Percentiles rank a stretch among this genome's conserved stretches.
Evolutionary conservation across 2,888 invertebrate species (phyloP).

Genomic region (Trachelus troglodyta): DNA sequence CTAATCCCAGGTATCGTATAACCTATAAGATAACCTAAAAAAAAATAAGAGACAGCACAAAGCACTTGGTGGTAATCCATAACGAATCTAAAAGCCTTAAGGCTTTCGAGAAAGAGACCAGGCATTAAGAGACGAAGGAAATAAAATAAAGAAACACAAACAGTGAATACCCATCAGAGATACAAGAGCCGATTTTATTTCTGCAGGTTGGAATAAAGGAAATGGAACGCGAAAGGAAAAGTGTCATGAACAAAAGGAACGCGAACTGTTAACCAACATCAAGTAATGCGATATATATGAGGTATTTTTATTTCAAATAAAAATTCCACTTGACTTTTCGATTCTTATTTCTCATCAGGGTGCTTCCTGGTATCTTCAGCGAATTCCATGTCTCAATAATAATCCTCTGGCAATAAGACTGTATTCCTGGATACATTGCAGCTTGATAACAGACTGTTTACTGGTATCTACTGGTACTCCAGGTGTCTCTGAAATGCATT

Average conservation of each 20-base stretch:
- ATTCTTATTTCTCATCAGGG: background rate
- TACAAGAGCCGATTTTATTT: background rate
- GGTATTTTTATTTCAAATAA: background rate
- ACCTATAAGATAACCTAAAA: background rate
- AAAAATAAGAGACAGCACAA: background rate
- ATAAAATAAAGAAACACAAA: background rate
- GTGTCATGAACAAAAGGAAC: background rate
- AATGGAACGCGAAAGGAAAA: background rate
- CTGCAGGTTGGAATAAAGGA: background rate
- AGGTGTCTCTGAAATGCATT: background rate
- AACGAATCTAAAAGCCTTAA: background rate
- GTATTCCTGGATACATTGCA: background rate
- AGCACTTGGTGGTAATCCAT: background rate
- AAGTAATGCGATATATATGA: background rate
- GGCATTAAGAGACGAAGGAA: background rate
- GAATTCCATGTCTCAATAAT: background rate
- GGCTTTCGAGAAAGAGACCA: background rate
- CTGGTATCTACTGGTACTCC: background rate
- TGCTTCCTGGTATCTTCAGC: background rate
- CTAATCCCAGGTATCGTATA: background rate
- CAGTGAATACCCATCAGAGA: background rate
- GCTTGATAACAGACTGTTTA: background rate
- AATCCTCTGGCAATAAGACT: no score
- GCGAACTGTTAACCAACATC: background rate
- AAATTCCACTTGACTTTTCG: background rate